Base-by-base conservation (phyloP, 2,113 vertebrate genomes). In the Catharus bicknelli region DNA sequence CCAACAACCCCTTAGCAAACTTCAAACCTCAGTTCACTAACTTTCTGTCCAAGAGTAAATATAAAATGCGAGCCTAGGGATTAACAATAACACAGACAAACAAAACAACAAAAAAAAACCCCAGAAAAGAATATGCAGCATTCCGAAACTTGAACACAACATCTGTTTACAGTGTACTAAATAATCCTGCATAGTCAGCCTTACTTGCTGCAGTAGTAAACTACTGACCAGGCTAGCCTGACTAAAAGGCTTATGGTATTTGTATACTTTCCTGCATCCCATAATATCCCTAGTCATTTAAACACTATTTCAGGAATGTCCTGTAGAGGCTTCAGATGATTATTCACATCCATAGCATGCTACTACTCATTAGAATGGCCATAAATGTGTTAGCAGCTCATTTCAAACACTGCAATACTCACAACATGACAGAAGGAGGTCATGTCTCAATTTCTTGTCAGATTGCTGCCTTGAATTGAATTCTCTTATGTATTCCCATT, bases 231-330 rank as follows among this genome's bases (percentile, higher is more conserved):
- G 25, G 23, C 45, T 19, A 75, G 78, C 32, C 67, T 58, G 53
- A 83, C 88, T 92, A 64, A 78, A 93, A 95, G 36, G 47, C 88
- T 89, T 32, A 55, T 48, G 29, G 47, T 12, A 47, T 93, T 86
- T 53, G 55, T 77, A 75, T 90, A 84, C 77, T 92, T 62, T 16
- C 84, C 89, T 78, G 69, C 89, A 88, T 94, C 88, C 88, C 57
- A 19, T 90, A 75, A 87, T 86, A 92, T 78, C 90, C 94, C 38
- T 57, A 76, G 94, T 96, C 79, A 97, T 96, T 93, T 96, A 96
- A 97, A 97, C 94, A 95, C 92, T 93, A 97, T 97, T 95, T 95
- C 90, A 97, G 95, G 95, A 97, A 97, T 97, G 97, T 96, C 93
- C 90, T 86, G 80, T 73, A 95, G 89, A 84, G 69, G 62, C 81